These are phyloP conservation scores for Psammodynastes pulverulentus DNA, from an alignment of 2,113 vertebrate genomes.

Conservation along the genomic window DNA sequence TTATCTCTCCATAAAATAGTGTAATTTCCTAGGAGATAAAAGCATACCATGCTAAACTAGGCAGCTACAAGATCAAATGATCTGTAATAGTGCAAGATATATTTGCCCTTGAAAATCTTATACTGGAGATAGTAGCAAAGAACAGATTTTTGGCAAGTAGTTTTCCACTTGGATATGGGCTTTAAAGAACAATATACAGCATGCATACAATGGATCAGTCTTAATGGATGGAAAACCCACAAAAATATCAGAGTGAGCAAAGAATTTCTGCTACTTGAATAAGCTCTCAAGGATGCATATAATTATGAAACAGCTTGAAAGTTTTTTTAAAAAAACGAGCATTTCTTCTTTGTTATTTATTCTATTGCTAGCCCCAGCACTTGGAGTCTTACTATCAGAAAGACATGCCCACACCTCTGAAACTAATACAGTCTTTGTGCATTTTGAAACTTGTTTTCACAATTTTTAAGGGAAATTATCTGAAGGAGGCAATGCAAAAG, in stretches of 20 bases:
- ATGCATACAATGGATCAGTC: not conserved
- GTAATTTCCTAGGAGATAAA: conserved; percentile 24
- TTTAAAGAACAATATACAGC: not conserved
- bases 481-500: not conserved
- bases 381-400: not conserved
- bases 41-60: accelerated
- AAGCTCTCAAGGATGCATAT: not conserved
- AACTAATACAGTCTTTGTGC: not conserved
- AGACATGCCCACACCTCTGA: not conserved
- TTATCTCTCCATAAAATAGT: conserved; percentile 19
- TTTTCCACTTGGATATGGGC: not conserved
- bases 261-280: not conserved
- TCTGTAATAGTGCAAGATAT: not conserved
- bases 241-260: not conserved
- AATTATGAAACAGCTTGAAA: not conserved
- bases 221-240: not conserved
- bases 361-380: not conserved
- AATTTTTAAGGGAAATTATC: not conserved
- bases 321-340: not conserved
- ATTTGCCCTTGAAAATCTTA: not conserved
- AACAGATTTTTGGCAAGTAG: not conserved
- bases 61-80: not conserved
- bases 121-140: conserved; percentile 3
- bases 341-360: not conserved
- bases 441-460: not conserved